Evolutionary conservation across 1,140 invertebrate species (phyloP).

Genomic region (Heliconius melpomene): DNA sequence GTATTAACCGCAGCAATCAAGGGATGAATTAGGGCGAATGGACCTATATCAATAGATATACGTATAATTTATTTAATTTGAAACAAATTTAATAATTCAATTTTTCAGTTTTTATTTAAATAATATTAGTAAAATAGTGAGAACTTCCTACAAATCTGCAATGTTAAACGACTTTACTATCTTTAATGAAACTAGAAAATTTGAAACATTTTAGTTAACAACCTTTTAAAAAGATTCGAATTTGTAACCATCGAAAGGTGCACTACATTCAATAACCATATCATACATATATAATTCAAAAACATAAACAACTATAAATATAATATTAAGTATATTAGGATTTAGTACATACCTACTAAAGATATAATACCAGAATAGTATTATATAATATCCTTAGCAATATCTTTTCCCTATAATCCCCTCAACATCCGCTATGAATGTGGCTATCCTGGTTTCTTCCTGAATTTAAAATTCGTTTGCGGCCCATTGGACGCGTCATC

Average conservation of each 20-base stretch:
- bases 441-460: conserved; percentile 12
- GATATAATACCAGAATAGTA: neutral
- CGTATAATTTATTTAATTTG: neutral
- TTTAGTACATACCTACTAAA: neutral
- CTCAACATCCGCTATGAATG: conserved; percentile 3
- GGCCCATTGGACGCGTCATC: conserved; percentile 71
- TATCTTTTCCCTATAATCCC: neutral
- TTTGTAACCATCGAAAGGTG: too few relatives aligned
- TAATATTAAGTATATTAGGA: neutral
- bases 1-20: conserved; percentile 7
- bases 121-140: too few relatives aligned
- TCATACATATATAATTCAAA: neutral
- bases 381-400: neutral
- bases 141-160: too few relatives aligned
- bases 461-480: conserved; percentile 42
- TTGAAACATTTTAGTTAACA: too few relatives aligned
- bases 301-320: neutral
- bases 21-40: conserved; percentile 3
- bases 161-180: too few relatives aligned
- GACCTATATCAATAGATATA: neutral
- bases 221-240: too few relatives aligned
- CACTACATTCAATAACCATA: too few relatives aligned
- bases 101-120: too few relatives aligned
- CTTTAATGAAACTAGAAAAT: too few relatives aligned
- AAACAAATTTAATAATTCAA: too few relatives aligned